Percentiles rank a stretch among this genome's conserved stretches.
These are phyloP conservation scores for Heliornis fulica DNA, from an alignment of 2,113 vertebrate genomes.

Conservation along the genomic window DNA sequence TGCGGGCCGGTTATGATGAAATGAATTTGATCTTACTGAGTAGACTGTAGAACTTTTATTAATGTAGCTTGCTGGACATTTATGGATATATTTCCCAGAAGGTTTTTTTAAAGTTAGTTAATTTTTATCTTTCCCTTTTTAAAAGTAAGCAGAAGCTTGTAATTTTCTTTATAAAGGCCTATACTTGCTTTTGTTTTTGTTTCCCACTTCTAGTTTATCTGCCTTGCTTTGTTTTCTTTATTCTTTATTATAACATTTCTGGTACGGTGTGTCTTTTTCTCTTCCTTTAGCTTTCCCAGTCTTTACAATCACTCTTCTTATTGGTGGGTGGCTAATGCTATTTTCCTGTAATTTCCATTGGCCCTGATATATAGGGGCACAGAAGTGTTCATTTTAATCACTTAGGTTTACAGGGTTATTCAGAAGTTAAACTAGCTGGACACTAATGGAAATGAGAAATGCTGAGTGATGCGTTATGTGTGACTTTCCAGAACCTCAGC, in stretches of 20 bases:
- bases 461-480: neutral
- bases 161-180: neutral
- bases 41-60: neutral
- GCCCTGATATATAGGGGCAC: neutral
- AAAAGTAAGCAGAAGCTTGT: neutral
- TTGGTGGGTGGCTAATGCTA: neutral
- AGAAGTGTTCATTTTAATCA: neutral
- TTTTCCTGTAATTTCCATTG: neutral
- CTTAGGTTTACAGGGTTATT: neutral
- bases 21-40: neutral
- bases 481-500: neutral
- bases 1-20: neutral
- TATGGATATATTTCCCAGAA: neutral
- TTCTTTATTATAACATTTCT: neutral
- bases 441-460: neutral
- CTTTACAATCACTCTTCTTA: neutral
- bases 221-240: neutral
- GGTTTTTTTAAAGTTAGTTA: neutral
- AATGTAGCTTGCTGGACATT: neutral
- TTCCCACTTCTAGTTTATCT: neutral
- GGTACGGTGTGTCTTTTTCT: neutral
- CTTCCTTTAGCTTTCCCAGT: neutral
- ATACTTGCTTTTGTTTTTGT: neutral
- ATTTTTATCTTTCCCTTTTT: neutral
- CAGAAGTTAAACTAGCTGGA: neutral